Percentiles rank a stretch among this genome's conserved stretches.
Evolutionary conservation across 2,113 vertebrate genomes (phyloP).

Genomic region (Petaurus breviceps): DNA sequence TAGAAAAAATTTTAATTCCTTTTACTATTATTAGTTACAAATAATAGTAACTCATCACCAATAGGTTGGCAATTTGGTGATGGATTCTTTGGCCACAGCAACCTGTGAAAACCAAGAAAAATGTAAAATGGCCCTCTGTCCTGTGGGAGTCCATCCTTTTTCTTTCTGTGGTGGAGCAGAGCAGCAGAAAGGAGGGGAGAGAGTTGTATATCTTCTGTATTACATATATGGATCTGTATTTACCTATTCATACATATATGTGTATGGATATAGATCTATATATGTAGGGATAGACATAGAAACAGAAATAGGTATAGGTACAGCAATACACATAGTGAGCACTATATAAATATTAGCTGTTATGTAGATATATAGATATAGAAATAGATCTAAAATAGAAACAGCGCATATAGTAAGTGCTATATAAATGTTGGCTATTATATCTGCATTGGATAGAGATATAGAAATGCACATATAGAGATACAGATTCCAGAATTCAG

Average conservation of each 20-base stretch:
- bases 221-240: neutral
- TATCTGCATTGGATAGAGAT: neutral
- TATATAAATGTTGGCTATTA: neutral
- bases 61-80: neutral
- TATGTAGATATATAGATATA: neutral
- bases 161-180: neutral
- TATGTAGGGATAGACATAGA: neutral
- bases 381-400: too few species aligned
- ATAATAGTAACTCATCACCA: neutral
- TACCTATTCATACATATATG: neutral
- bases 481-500: neutral
- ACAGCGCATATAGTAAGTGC: neutral
- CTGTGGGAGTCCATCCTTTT: neutral
- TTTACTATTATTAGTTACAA: neutral
- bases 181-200: neutral
- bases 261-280: neutral
- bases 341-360: neutral
- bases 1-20: neutral
- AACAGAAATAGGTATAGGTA: neutral
- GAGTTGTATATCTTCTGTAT: neutral
- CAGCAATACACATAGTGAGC: neutral
- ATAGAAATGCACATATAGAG: neutral
- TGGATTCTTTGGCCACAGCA: neutral
- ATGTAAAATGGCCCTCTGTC: neutral
- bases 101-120: neutral